A percentile compares a stretch with the other conserved stretches of the same genome.
phyloP scores from a whole-genome alignment of 2,113 vertebrate genomes.

The Saccopteryx bilineata region DNA sequence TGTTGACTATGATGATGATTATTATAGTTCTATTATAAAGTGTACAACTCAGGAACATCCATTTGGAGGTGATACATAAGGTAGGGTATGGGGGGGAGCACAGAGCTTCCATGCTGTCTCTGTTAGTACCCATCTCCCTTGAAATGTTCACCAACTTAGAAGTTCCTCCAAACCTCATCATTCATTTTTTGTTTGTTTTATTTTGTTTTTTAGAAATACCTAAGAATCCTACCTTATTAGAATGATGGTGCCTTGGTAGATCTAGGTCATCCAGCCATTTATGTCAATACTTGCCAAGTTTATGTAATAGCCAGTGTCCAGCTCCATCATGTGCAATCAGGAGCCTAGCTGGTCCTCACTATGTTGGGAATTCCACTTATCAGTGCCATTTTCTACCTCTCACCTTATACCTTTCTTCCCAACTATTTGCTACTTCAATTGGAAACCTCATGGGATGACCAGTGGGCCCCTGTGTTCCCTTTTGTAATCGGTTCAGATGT shows the following conservation, averaged over 20 bases:
- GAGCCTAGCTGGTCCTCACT: background rate
- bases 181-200: background rate
- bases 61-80: background rate
- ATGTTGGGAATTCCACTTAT: background rate
- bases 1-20: background rate
- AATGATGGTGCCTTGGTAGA: background rate
- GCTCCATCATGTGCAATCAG: accelerated
- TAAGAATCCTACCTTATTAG: background rate
- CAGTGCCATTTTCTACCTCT: background rate
- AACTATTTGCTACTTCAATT: background rate
- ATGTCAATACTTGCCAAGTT: background rate
- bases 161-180: background rate
- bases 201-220: background rate
- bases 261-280: background rate
- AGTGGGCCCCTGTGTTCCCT: background rate
- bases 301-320: background rate
- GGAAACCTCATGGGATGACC: background rate
- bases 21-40: background rate
- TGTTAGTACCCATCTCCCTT: background rate
- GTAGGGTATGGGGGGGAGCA: background rate
- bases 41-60: background rate
- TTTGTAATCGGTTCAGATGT: background rate
- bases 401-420: background rate
- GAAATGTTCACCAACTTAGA: background rate
- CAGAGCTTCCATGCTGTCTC: background rate